These are phyloP conservation scores for Umimayanthus kanabou DNA, from an alignment of 92 coral and sea anemone genomes.

Conservation along the genomic window DNA sequence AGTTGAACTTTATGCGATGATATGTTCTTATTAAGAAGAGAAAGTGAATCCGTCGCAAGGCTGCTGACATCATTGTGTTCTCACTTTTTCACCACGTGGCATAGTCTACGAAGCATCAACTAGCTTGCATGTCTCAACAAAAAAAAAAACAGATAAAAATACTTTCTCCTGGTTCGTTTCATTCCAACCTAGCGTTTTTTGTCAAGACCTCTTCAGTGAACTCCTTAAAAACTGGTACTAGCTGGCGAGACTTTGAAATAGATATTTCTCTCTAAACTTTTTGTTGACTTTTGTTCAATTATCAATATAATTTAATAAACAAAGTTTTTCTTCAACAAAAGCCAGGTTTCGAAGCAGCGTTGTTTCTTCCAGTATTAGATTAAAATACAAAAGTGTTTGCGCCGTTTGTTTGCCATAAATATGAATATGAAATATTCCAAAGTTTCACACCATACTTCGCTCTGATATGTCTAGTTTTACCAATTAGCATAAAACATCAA, in stretches of 20 bases:
- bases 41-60: not conserved
- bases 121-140: too few species aligned
- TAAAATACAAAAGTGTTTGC: not conserved
- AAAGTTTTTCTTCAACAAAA: too few species aligned
- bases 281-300: too few species aligned
- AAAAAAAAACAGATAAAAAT: not conserved
- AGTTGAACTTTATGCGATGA: not conserved
- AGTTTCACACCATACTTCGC: not conserved
- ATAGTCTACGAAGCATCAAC: not conserved
- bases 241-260: not conserved
- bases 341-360: not conserved
- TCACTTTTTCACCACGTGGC: not conserved
- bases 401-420: not conserved
- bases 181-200: not conserved
- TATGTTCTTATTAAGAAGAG: not conserved
- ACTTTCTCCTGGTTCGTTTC: not conserved
- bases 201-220: not conserved
- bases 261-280: not conserved
- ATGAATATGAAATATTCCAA: not conserved
- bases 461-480: not conserved
- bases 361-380: not conserved
- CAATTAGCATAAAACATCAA: constrained; percentile 30
- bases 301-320: not conserved
- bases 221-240: too few species aligned
- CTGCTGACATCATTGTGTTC: not conserved